phyloP scores from a whole-genome alignment of 2,113 vertebrate genomes.

The Dolichallabes microphthalmus region DNA sequence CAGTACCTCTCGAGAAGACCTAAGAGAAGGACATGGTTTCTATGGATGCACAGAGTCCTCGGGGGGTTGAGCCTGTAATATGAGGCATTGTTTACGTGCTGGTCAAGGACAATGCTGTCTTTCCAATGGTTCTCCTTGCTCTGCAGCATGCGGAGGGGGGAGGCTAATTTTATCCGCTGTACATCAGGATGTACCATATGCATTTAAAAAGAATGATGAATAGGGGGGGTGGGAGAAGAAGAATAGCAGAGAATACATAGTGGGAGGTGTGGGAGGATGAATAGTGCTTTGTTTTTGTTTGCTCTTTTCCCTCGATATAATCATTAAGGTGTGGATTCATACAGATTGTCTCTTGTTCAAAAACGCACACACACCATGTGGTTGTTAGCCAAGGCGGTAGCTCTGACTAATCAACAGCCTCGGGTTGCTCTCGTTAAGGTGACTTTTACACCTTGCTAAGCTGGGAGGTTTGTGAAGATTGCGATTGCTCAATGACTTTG shows the following conservation, averaged over 20 bases:
- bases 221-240: neutral
- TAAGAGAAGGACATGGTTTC: constrained; percentile 36
- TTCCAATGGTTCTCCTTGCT: constrained; percentile 32
- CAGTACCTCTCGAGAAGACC: neutral
- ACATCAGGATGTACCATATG: constrained; percentile 7
- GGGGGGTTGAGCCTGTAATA: constrained; percentile 36
- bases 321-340: neutral
- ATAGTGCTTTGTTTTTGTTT: neutral
- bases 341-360: neutral
- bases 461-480: neutral
- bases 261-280: neutral
- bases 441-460: neutral
- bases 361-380: neutral
- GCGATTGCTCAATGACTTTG: neutral
- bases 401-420: neutral
- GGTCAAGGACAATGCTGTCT: constrained; percentile 46
- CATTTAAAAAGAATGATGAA: constrained; percentile 21
- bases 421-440: neutral
- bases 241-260: neutral
- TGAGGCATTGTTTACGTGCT: constrained; percentile 53
- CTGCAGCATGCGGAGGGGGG: neutral
- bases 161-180: constrained; percentile 42
- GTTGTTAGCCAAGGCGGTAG: neutral
- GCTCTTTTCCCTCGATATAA: neutral
- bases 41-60: constrained; percentile 37